Base-by-base conservation (phyloP, 2,888 invertebrate species). In the Calliopum simillimum region DNA sequence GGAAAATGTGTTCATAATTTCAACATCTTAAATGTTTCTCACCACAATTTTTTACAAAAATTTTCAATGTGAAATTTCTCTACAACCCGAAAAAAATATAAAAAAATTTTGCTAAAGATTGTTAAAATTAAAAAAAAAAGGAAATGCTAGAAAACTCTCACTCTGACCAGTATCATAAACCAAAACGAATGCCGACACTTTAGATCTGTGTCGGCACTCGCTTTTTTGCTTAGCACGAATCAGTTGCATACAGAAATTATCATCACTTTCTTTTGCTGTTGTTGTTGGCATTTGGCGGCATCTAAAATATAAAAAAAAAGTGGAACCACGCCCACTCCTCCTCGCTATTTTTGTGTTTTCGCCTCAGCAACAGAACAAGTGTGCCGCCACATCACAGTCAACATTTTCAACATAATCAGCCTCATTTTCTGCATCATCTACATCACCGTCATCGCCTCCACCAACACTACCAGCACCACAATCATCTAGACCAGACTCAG, bases 171-270 rank as follows among this genome's bases (percentile, higher is more conserved):
- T 84, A 82, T 81, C 77, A 85, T 85, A 83, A 84, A 83, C 85
- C 84, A 80, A 81, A 81, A 83, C 68, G 73, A 69, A 33, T 8
- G 70, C 70, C 49, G 67, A 46, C 49, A 46, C 51, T 63, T 41
- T 46, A 43, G 12, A 8, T 16, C 41, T 13, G 25, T 16, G 41
- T 51, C 63, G 14, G 41, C 75, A 77, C 80, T 79, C 81, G 80
- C 81, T 75, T 74, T 79, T 79, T 80, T 81, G 81, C 81, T 84
- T 84, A 82, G 82, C 86, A 84, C 86, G 82, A 82, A 86, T 85
- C 86, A 86, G 86, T 86, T 86, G 86, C 82, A 85, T 83, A 82
- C 82, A 82, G 82, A 82, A 83, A 81, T 79, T 82, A 81, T 73
- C 74, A 70, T 73, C 71, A 73, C 79, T 77, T 72, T 76, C 79